Percentiles rank a stretch among this genome's conserved stretches.
These are phyloP conservation scores for Nesidiocoris tenuis DNA, from an alignment of 2,888 invertebrate genomes.

Conservation along the genomic window DNA sequence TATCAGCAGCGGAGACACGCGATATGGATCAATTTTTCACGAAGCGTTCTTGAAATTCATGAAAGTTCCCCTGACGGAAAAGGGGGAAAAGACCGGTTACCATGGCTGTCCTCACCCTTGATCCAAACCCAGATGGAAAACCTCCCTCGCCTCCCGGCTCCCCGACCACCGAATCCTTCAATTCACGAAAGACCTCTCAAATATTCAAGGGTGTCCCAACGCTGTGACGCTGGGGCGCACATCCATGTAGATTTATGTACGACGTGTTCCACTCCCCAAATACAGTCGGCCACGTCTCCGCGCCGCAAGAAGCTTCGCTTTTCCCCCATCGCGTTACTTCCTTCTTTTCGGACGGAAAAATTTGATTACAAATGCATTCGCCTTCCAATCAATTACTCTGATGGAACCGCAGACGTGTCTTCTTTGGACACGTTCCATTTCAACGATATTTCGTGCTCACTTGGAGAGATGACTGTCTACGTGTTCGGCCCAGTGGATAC, in stretches of 20 bases:
- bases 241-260: conserved; percentile 44
- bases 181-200: conserved; percentile 39
- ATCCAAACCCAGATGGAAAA: conserved; percentile 32
- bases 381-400: conserved; percentile 39
- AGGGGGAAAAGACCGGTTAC: conserved; percentile 19
- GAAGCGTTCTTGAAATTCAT: conserved; percentile 38
- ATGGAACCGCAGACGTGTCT: conserved; percentile 22
- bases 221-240: background rate
- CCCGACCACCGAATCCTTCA: conserved; percentile 32
- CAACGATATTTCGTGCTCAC: conserved; percentile 15
- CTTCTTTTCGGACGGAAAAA: conserved; percentile 3
- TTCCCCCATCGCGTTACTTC: background rate
- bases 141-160: conserved; percentile 1
- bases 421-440: conserved; percentile 25
- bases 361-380: conserved; percentile 40
- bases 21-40: conserved; percentile 32
- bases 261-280: conserved; percentile 40
- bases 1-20: background rate
- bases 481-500: background rate
- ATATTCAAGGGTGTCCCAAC: conserved; percentile 39
- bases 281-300: conserved; percentile 13
- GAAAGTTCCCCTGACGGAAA: conserved; percentile 11
- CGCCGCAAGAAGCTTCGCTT: background rate
- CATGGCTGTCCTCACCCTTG: conserved; percentile 41
- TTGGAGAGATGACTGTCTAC: conserved; percentile 31